Percentiles rank a stretch among this genome's conserved stretches.
Evolutionary conservation across 2,888 invertebrate genomes (phyloP).

Genomic region (Acheta domesticus): DNA sequence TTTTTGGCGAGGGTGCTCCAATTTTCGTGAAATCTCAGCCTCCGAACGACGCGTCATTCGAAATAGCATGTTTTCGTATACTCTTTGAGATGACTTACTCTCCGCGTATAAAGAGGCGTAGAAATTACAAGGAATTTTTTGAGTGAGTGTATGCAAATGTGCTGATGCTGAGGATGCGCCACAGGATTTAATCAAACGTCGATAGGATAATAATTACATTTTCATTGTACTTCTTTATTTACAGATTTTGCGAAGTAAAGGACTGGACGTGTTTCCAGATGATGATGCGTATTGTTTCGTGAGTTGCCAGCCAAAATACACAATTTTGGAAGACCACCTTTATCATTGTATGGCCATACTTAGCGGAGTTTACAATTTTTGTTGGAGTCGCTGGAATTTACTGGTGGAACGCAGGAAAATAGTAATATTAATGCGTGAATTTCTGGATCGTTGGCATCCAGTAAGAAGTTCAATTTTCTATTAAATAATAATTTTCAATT

Average conservation of each 20-base stretch:
- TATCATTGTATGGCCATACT: slow-evolving; percentile 76
- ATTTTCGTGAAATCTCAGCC: too few relatives aligned
- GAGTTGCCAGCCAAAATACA: slow-evolving; percentile 61
- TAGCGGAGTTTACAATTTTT: slow-evolving; percentile 70
- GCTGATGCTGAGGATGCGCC: too few relatives aligned
- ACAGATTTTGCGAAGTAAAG: slow-evolving; percentile 58
- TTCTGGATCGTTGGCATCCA: slow-evolving; percentile 41
- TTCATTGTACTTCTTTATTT: neutral
- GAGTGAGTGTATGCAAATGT: too few relatives aligned
- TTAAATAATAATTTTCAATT: too few relatives aligned
- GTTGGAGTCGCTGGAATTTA: slow-evolving; percentile 75
- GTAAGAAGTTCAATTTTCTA: slow-evolving; percentile 33
- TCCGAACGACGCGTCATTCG: too few relatives aligned
- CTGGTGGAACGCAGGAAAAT: slow-evolving; percentile 58
- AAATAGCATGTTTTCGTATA: too few relatives aligned
- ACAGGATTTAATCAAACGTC: too few relatives aligned
- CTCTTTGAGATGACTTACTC: too few relatives aligned
- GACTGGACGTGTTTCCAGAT: slow-evolving; percentile 79
- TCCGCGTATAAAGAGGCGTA: too few relatives aligned
- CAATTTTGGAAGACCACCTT: slow-evolving; percentile 68
- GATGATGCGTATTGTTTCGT: slow-evolving; percentile 63
- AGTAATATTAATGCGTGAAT: slow-evolving; percentile 65
- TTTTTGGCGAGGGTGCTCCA: too few relatives aligned
- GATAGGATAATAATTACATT: too few relatives aligned
- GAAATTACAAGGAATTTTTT: too few relatives aligned